A percentile compares a stretch with the other conserved stretches of the same genome.
Evolutionary conservation across 2,888 invertebrate genomes (phyloP).

Genomic region (Hypomecis atomaria): DNA sequence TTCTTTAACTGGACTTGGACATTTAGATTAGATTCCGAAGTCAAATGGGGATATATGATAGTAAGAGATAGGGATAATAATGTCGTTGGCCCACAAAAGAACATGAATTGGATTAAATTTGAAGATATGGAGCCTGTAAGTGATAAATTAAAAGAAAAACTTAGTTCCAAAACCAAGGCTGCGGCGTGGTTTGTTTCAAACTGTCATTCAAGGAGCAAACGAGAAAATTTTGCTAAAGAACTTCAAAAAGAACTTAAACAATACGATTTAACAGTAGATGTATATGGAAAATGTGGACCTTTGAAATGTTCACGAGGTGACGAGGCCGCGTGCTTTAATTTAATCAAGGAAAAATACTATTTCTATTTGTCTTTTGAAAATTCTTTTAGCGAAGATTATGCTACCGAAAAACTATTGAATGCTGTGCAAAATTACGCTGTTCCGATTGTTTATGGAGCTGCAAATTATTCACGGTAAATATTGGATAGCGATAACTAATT

Average conservation of each 20-base stretch:
- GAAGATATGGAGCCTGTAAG: conserved; percentile 56
- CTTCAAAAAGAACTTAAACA: conserved; percentile 45
- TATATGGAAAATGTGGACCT: conserved; percentile 58
- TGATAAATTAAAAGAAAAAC: conserved; percentile 44
- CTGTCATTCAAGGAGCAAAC: conserved; percentile 48
- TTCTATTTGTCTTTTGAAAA: conserved; percentile 68
- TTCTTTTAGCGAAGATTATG: conserved; percentile 60
- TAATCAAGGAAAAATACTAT: conserved; percentile 55
- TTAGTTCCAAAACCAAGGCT: conserved; percentile 52
- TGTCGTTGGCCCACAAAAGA: conserved; percentile 55
- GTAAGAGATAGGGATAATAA: conserved; percentile 51
- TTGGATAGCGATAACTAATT: neutral
- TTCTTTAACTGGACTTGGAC: conserved; percentile 78
- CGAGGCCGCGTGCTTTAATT: conserved; percentile 45
- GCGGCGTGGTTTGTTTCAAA: conserved; percentile 62
- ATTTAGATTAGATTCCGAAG: conserved; percentile 64
- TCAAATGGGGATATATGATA: conserved; percentile 64
- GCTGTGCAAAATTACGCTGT: conserved; percentile 82
- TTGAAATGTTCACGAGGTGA: conserved; percentile 46
- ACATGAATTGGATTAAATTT: conserved; percentile 57
- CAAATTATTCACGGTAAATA: conserved; percentile 79
- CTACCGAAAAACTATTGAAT: conserved; percentile 61
- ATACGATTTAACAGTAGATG: conserved; percentile 52
- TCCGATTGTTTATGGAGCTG: conserved; percentile 87
- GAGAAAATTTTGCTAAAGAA: conserved; percentile 43